Evolutionary conservation across 2,113 vertebrate species (phyloP).

Genomic region (Dromiciops gliroides): DNA sequence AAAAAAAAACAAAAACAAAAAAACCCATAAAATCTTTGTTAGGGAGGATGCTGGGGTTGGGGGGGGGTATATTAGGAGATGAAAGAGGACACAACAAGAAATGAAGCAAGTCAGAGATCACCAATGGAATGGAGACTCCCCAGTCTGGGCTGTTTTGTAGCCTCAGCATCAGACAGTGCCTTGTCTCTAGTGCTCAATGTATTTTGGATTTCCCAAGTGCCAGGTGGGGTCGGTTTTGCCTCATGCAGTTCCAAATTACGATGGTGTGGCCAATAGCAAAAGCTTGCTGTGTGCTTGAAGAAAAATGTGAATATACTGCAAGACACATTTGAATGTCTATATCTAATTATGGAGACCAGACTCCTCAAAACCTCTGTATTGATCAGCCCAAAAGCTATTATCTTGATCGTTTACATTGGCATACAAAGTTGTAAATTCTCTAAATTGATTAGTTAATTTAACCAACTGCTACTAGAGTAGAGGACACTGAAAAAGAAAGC

Average conservation of each 20-base stretch:
- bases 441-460: conserved; percentile 50
- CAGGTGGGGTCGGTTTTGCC: background rate
- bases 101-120: background rate
- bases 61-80: background rate
- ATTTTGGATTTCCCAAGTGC: conserved; percentile 43
- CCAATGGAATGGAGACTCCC: background rate
- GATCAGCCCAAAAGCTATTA: conserved; percentile 37
- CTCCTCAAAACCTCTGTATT: conserved; percentile 19
- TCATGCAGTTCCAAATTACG: background rate
- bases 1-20: too few relatives aligned
- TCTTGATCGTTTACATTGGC: conserved; percentile 28
- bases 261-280: conserved; percentile 2
- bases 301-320: conserved; percentile 2
- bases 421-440: conserved; percentile 35
- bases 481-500: conserved; percentile 28
- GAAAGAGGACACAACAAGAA: background rate
- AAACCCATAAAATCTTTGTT: background rate
- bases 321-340: conserved; percentile 15
- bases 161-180: background rate
- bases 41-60: background rate
- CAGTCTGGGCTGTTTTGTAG: background rate
- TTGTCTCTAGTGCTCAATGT: background rate
- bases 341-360: conserved; percentile 24
- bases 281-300: conserved; percentile 28
- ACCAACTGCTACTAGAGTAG: conserved; percentile 38